phyloP scores from a whole-genome alignment of 2,888 invertebrate species.

The Pogonocherus hispidulus region DNA sequence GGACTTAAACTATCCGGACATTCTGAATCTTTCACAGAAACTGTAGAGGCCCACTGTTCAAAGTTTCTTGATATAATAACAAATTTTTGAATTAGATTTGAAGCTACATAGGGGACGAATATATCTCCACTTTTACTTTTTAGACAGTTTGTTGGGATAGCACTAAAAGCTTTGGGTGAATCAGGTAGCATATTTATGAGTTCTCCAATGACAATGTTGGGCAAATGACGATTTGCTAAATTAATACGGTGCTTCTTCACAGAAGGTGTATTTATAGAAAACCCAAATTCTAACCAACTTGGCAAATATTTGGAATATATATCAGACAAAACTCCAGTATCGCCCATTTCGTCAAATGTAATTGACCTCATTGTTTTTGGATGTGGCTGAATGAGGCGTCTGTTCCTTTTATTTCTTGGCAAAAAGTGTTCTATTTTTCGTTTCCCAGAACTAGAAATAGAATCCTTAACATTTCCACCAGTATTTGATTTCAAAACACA shows the following conservation, averaged over 20 bases:
- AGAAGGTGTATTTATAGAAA: constrained; percentile 72
- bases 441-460: constrained; percentile 37
- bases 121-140: constrained; percentile 56
- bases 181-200: constrained; percentile 71
- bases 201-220: constrained; percentile 69
- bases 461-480: constrained; percentile 50
- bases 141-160: constrained; percentile 65
- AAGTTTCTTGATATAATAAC: constrained; percentile 76
- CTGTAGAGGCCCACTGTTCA: constrained; percentile 74
- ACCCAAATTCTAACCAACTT: constrained; percentile 75
- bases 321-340: constrained; percentile 71
- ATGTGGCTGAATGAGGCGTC: constrained; percentile 55
- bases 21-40: constrained; percentile 57
- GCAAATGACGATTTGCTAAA: constrained; percentile 68
- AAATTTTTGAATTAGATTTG: constrained; percentile 67
- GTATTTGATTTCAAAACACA: constrained; percentile 53
- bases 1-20: constrained; percentile 59
- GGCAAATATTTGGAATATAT: constrained; percentile 71
- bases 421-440: constrained; percentile 53
- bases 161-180: constrained; percentile 68
- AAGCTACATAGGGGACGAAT: constrained; percentile 67
- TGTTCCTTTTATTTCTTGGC: constrained; percentile 52
- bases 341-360: constrained; percentile 69
- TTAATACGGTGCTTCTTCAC: constrained; percentile 71
- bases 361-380: constrained; percentile 60